Conservation (phyloP, 2,113 vertebrate species). For the Podarcis muralis region DNA sequence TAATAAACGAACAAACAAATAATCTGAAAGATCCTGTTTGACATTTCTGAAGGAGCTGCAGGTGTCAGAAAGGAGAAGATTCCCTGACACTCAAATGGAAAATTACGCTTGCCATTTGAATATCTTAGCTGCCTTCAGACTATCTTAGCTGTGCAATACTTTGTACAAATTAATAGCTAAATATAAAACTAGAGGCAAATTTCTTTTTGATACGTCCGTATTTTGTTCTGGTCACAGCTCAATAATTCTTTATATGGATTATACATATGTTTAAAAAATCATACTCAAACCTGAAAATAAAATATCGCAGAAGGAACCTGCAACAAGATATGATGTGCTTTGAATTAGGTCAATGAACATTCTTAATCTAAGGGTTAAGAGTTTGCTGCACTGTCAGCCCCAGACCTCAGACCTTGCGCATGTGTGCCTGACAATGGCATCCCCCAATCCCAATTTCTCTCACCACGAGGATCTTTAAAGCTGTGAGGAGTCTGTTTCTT, state of each 20-base stretch:
- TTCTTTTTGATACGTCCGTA: background rate
- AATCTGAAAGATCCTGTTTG: background rate
- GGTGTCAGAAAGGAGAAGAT: background rate
- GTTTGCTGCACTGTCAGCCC: no score
- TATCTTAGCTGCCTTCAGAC: background rate
- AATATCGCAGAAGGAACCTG: no score
- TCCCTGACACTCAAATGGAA: background rate
- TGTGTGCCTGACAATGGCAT: background rate
- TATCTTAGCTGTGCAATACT: background rate
- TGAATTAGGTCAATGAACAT: background rate
- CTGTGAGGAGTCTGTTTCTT: background rate
- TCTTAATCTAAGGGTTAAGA: background rate
- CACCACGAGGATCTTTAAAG: background rate
- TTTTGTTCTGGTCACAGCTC: background rate
- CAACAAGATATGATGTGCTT: no score
- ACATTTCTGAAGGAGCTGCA: background rate
- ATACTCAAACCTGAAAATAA: no score
- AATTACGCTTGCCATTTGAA: background rate
- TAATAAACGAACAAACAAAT: conserved; percentile 16
- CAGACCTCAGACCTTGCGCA: background rate
- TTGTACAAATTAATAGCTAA: background rate
- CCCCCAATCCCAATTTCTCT: background rate
- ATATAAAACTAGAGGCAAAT: background rate
- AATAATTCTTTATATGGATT: background rate
- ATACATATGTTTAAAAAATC: no score